These are phyloP conservation scores for Orchesellides sinensis DNA, from an alignment of 2,888 invertebrate species.

Conservation along the genomic window DNA sequence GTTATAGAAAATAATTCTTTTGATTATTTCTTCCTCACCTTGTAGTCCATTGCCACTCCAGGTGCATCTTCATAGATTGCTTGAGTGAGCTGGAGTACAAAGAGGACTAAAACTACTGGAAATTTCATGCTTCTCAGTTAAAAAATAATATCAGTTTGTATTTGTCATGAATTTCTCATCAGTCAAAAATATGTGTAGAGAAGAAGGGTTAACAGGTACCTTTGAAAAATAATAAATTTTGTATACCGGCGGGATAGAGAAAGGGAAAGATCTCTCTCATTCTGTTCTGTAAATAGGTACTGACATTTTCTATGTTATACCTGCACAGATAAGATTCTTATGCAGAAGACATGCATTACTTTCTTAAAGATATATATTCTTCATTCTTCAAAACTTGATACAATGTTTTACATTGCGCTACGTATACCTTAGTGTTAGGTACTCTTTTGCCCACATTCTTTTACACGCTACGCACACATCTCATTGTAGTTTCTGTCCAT, in stretches of 20 bases:
- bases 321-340: not conserved
- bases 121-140: conserved; percentile 26
- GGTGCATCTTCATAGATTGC: conserved; percentile 73
- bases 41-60: conserved; percentile 80
- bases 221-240: conserved; percentile 31
- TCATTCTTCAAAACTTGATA: too few relatives aligned
- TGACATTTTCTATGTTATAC: not conserved
- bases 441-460: not conserved
- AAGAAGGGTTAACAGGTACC: not conserved
- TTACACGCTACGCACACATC: not conserved
- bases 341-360: not conserved
- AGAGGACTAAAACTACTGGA: conserved; percentile 48
- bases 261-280: conserved; percentile 25
- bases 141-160: too few relatives aligned
- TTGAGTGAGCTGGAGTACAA: conserved; percentile 33
- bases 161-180: conserved; percentile 31
- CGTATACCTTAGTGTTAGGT: not conserved
- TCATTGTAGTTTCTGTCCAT: conserved; percentile 9
- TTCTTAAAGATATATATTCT: not conserved
- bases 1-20: too few relatives aligned
- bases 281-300: not conserved
- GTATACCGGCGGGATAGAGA: conserved; percentile 55
- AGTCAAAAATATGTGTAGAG: conserved; percentile 35
- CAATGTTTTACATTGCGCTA: too few relatives aligned
- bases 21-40: conserved; percentile 95